Conservation (phyloP, 2,888 invertebrate genomes). For the Pollenia labialis region DNA sequence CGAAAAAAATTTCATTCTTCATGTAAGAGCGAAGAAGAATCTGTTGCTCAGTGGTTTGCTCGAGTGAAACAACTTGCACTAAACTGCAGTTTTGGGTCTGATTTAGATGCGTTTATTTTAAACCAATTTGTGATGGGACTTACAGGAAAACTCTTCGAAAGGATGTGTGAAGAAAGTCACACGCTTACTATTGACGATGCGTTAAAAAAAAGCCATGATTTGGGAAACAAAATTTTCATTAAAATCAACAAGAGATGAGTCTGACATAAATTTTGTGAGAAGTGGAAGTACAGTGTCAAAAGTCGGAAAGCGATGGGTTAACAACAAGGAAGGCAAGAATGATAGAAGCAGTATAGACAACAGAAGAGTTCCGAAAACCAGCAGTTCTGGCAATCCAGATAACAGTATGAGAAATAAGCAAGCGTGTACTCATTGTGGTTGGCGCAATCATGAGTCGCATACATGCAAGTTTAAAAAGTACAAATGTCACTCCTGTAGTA, state of each 20-base stretch:
- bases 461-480: slow-evolving; percentile 13
- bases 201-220: slow-evolving; percentile 28
- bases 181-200: slow-evolving; percentile 20
- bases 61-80: not conserved
- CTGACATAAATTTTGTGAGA: no score
- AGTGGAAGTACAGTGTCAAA: no score
- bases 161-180: slow-evolving; percentile 17
- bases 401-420: not conserved
- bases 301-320: no score
- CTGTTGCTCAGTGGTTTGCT: not conserved
- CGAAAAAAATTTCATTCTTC: not conserved
- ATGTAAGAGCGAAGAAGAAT: not conserved
- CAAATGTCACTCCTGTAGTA: slow-evolving; percentile 14
- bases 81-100: slow-evolving; percentile 2
- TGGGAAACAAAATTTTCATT: slow-evolving; percentile 13
- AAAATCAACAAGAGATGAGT: not conserved
- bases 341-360: no score
- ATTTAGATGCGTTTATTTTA: slow-evolving; percentile 6
- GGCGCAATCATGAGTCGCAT: slow-evolving; percentile 27
- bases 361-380: no score
- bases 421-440: slow-evolving; percentile 43
- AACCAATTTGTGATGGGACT: slow-evolving; percentile 22
- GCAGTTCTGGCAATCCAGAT: not conserved
- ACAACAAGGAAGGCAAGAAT: no score
- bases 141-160: not conserved